Conservation (phyloP, 23 tunicate species). For the Styela clava region DNA sequence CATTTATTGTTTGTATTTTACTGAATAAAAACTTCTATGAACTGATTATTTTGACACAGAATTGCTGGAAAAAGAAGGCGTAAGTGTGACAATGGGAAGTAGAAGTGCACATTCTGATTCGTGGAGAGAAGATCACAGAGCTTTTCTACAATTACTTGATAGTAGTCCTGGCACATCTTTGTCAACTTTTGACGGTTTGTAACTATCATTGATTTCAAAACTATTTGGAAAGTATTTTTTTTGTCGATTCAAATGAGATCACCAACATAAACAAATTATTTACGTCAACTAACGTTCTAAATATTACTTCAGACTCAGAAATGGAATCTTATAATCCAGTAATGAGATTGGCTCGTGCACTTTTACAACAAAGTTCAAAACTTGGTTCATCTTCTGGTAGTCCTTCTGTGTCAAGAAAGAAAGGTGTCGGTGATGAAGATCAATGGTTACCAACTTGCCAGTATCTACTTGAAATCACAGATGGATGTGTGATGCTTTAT, state of each 20-base stretch:
- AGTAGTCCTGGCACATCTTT: conserved; percentile 17
- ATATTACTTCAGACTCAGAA: conserved; percentile 60
- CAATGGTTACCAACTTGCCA: conserved; percentile 62
- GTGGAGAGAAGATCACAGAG: conserved; percentile 28
- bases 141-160: conserved; percentile 25
- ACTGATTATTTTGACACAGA: too few relatives aligned
- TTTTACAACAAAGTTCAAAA: conserved; percentile 71
- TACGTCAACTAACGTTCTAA: too few relatives aligned
- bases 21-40: too few relatives aligned
- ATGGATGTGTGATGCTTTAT: conserved; percentile 80
- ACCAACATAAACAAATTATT: too few relatives aligned
- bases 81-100: conserved; percentile 61
- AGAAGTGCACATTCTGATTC: conserved; percentile 28
- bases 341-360: conserved; percentile 81
- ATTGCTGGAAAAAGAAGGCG: conserved; percentile 85
- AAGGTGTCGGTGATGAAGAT: conserved; percentile 58
- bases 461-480: conserved; percentile 71
- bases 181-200: conserved; percentile 16
- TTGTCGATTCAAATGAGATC: too few relatives aligned
- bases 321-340: conserved; percentile 83
- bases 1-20: too few relatives aligned
- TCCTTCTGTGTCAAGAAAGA: conserved; percentile 60
- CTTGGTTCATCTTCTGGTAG: conserved; percentile 45
- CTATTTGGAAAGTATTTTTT: too few relatives aligned
- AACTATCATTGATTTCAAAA: not conserved